Conservation (phyloP, 1,140 invertebrate species). For the Yoshiicerus persimilis region DNA sequence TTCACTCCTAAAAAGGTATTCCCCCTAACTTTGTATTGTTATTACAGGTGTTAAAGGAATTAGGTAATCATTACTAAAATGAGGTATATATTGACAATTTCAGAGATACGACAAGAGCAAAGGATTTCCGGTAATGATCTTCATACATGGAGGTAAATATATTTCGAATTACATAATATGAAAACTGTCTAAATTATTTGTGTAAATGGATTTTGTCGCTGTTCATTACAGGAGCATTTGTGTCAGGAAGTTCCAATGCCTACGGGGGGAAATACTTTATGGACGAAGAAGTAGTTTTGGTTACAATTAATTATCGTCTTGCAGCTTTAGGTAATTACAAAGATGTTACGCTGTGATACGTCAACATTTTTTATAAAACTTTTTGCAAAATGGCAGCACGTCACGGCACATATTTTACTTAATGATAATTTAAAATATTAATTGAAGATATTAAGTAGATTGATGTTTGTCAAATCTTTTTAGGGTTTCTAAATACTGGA, state of each 20-base stretch:
- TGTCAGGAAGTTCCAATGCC: not conserved
- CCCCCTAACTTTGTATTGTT: not conserved
- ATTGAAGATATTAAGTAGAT: not conserved
- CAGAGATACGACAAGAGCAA: not conserved
- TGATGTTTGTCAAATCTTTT: not conserved
- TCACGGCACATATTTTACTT: not conserved
- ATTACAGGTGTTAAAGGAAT: no score
- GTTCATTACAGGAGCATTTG: not conserved
- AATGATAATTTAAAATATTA: no score
- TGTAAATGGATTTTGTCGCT: not conserved
- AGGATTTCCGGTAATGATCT: not conserved
- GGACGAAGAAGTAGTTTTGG: not conserved
- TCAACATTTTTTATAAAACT: not conserved
- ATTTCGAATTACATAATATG: not conserved
- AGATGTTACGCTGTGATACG: not conserved
- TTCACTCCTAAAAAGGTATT: not conserved
- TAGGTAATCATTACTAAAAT: no score
- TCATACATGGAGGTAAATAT: constrained; percentile 2
- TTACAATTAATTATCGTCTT: not conserved
- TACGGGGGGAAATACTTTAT: not conserved
- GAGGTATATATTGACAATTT: no score
- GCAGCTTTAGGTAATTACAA: not conserved
- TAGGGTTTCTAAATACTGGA: constrained; percentile 34
- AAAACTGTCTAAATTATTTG: not conserved
- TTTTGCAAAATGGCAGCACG: not conserved